Conservation (phyloP, 2,888 invertebrate genomes). For the Druceiella hillmani region DNA sequence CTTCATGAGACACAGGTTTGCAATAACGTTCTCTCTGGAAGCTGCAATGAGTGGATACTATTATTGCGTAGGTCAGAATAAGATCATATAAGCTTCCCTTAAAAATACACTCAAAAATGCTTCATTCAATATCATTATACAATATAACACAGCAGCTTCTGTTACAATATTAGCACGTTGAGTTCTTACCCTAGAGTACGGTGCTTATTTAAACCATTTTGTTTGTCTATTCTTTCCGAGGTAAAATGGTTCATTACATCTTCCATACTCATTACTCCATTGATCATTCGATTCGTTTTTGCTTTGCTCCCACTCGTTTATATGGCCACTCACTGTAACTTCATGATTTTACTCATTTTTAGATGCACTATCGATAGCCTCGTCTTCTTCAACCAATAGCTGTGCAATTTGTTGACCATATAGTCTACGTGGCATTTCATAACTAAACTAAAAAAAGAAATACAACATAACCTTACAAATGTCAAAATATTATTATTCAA, state of each 20-base stretch:
- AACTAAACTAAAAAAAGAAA: too few relatives aligned
- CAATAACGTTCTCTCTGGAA: constrained; percentile 12
- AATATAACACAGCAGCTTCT: constrained; percentile 5
- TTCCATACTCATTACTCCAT: constrained; percentile 8
- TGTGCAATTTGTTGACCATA: too few relatives aligned
- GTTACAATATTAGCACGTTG: constrained; percentile 3
- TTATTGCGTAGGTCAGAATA: constrained; percentile 2
- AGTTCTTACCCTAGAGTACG: constrained; percentile 9
- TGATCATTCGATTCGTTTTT: constrained; percentile 4
- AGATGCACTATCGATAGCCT: too few relatives aligned
- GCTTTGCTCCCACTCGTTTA: constrained; percentile 5
- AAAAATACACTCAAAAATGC: constrained; percentile 7
- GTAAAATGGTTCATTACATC: too few relatives aligned
- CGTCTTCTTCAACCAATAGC: too few relatives aligned
- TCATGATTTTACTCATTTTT: constrained; percentile 5
- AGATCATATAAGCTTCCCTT: constrained; percentile 8
- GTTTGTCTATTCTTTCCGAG: too few relatives aligned
- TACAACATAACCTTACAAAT: too few relatives aligned
- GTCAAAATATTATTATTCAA: too few relatives aligned
- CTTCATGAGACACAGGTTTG: constrained; percentile 9
- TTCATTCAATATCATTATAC: neutral
- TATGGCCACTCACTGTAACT: too few relatives aligned
- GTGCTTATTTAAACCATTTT: too few relatives aligned
- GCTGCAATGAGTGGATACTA: constrained; percentile 6
- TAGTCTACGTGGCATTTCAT: too few relatives aligned